Conservation (phyloP, 92 coral and sea anemone species). For the Zoanthus solanderi region DNA sequence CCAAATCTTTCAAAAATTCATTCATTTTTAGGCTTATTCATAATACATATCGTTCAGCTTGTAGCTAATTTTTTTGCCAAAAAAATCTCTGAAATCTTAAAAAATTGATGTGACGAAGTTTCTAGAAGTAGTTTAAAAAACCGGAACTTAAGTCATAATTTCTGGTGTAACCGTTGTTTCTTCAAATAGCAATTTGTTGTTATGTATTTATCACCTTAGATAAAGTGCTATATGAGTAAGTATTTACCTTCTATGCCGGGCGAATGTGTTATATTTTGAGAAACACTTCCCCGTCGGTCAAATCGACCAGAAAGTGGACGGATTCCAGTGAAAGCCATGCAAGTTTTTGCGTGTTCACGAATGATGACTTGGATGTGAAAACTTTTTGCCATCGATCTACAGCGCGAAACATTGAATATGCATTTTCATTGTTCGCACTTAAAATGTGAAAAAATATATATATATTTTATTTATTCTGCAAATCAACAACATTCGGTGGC, state of each 20-base stretch:
- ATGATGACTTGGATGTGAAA: slow-evolving; percentile 22
- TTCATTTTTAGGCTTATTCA: background rate
- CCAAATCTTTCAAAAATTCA: background rate
- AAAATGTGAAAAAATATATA: slow-evolving; percentile 30
- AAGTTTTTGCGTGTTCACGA: slow-evolving; percentile 43
- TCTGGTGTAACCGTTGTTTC: background rate
- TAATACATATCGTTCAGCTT: background rate
- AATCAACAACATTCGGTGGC: slow-evolving; percentile 37
- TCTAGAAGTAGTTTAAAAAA: background rate
- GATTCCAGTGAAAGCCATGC: slow-evolving; percentile 52
- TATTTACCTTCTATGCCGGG: slow-evolving; percentile 51
- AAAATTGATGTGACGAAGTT: background rate
- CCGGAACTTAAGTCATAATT: background rate
- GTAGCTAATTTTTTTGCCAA: background rate
- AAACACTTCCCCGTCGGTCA: slow-evolving; percentile 25
- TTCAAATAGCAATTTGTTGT: too few relatives aligned
- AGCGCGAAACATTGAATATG: background rate
- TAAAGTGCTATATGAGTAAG: slow-evolving; percentile 21
- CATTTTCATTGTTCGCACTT: slow-evolving; percentile 29
- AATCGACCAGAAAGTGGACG: slow-evolving; percentile 34
- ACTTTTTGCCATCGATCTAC: slow-evolving; percentile 35
- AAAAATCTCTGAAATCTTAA: background rate
- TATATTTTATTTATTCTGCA: slow-evolving; percentile 40
- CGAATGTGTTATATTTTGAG: slow-evolving; percentile 30
- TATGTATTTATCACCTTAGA: background rate